Base-by-base conservation (phyloP, 92 coral and sea anemone species). In the Parazoanthus swiftii region DNA sequence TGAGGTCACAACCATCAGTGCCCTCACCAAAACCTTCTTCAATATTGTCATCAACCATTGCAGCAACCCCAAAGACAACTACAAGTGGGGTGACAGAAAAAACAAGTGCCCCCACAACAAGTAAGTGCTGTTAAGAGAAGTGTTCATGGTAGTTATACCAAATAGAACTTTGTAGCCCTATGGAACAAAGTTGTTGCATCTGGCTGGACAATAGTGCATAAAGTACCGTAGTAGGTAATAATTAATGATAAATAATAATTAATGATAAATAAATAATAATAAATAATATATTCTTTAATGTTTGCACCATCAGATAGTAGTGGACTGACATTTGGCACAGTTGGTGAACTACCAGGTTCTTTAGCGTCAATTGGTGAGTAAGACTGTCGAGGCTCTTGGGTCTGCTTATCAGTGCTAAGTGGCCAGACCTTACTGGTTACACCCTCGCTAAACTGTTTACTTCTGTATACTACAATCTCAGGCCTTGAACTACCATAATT, bases 301-400 rank as follows among this genome's bases (percentile, higher is more conserved):
- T 15, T 66, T 29, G 74, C 43, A 16, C 37, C 5, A 84, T 85
- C 82, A 94, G 98, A 93, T 79, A 93, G 95, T 72, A 87, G 94
- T 74, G 99, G 99, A 1, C 83, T 97, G 87, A 95, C 99, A 35
- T 97, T 93, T 81, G 87, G 87, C 15, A 93, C 93, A 15, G 91
- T 97, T 14, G 99, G 99, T 26, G 99, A 95, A 29, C 92, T 97
- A 7, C 99, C 99, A 11, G 98, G 98, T 26, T 97, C 99, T 23
- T 89, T 97, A 83, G 99, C 99, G 33, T 86, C 95, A 1, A 93
- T 97, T 89, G 99, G 99, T 95, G 78, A 76, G 94, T 89, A 56
- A n/a, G 33, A 20, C 43, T 51, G 50, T 48, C 14, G 20, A 54
- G 18, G 9, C 59, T 3, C 59, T 20, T 54, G 59, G 9, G 2